A percentile compares a stretch with the other conserved stretches of the same genome.
These are phyloP conservation scores for Drosophila ironensis DNA, from an alignment of 1,140 invertebrate species.

Conservation along the genomic window DNA sequence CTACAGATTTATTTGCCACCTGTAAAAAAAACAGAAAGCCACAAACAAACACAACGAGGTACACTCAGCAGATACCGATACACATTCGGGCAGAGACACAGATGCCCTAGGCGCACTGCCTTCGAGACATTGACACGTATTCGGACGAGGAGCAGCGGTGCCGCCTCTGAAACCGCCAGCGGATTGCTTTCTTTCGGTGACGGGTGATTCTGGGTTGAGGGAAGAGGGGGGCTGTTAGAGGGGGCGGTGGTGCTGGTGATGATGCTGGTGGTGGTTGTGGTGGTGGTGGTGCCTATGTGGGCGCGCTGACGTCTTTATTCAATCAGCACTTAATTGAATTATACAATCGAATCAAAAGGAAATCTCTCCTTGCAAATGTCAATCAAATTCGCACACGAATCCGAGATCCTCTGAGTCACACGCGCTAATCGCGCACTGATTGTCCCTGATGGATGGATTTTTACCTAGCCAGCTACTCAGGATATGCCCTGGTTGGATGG, in stretches of 20 bases:
- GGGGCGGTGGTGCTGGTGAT: slow-evolving; percentile 7
- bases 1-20: slow-evolving; percentile 77
- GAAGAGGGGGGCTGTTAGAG: slow-evolving; percentile 14
- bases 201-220: not conserved
- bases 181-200: slow-evolving; percentile 13
- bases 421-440: slow-evolving; percentile 2
- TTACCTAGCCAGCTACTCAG: slow-evolving; percentile 38
- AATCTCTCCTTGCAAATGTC: slow-evolving; percentile 46
- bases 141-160: slow-evolving; percentile 27
- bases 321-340: slow-evolving; percentile 78
- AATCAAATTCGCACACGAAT: slow-evolving; percentile 52
- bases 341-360: slow-evolving; percentile 69
- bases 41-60: slow-evolving; percentile 24
- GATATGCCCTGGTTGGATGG: not conserved
- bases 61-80: slow-evolving; percentile 30
- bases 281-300: slow-evolving; percentile 36
- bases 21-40: slow-evolving; percentile 52
- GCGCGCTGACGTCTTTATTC: slow-evolving; percentile 76
- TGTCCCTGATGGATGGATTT: slow-evolving; percentile 9
- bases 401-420: slow-evolving; percentile 24
- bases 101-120: slow-evolving; percentile 60
- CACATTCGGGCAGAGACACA: slow-evolving; percentile 15
- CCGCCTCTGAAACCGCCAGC: slow-evolving; percentile 25
- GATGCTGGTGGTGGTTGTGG: slow-evolving; percentile 11
- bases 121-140: slow-evolving; percentile 76